Conservation (phyloP, 1,140 invertebrate genomes). For the Lepidurus packardi region DNA sequence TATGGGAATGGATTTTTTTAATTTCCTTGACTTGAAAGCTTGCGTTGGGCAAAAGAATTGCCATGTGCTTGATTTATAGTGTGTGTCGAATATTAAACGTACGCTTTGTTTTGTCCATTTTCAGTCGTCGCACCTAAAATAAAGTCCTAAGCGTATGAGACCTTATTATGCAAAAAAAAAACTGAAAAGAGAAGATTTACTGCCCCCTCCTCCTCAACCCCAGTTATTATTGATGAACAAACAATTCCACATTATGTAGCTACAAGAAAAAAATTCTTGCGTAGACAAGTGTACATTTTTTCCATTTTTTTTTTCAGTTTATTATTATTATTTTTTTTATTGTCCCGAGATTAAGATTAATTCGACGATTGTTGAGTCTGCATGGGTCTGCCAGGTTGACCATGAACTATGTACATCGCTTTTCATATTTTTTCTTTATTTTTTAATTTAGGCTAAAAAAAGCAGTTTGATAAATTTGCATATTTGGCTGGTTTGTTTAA, state of each 20-base stretch:
- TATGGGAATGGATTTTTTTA: not conserved
- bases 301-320: too few species aligned
- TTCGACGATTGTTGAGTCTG: not conserved
- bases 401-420: not conserved
- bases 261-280: not conserved
- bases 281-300: too few species aligned
- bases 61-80: not conserved
- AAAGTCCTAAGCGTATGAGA: slow-evolving; percentile 2
- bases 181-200: not conserved
- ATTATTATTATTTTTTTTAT: too few species aligned
- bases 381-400: slow-evolving; percentile 17
- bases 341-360: not conserved
- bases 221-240: not conserved
- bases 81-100: not conserved
- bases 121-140: slow-evolving; percentile 17
- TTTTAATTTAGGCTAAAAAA: not conserved
- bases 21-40: not conserved
- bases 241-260: not conserved
- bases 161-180: slow-evolving; percentile 16
- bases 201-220: not conserved
- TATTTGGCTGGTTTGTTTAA: not conserved
- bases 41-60: not conserved
- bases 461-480: not conserved
- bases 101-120: slow-evolving; percentile 15
- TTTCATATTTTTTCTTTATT: slow-evolving; percentile 1